A percentile compares a stretch with the other conserved stretches of the same genome.
Evolutionary conservation across 2,113 vertebrate species (phyloP).

Genomic region (Tupaia tana): DNA sequence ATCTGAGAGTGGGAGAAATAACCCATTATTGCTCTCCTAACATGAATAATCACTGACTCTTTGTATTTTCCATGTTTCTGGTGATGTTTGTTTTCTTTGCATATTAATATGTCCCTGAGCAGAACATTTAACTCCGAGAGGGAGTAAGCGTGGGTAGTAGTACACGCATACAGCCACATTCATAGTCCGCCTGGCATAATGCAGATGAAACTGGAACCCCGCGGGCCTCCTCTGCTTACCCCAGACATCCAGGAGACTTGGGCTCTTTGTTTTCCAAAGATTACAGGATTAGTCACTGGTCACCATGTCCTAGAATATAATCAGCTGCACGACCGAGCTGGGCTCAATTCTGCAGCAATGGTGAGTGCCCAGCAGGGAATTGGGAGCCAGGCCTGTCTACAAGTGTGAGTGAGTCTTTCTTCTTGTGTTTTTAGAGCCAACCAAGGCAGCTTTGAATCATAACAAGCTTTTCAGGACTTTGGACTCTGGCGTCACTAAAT

Average conservation of each 20-base stretch:
- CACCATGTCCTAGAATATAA: neutral
- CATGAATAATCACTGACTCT: slow-evolving; percentile 44
- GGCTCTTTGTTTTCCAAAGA: slow-evolving; percentile 54
- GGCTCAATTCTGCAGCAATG: slow-evolving; percentile 62
- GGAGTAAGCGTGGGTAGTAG: neutral
- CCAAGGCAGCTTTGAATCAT: slow-evolving; percentile 67
- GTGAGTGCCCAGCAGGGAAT: slow-evolving; percentile 70
- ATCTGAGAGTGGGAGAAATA: neutral
- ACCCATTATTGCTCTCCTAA: neutral
- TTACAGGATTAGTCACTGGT: slow-evolving; percentile 53
- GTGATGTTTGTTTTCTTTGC: slow-evolving; percentile 71
- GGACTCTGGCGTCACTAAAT: slow-evolving; percentile 61
- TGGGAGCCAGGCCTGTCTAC: slow-evolving; percentile 20
- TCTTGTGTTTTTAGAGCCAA: slow-evolving; percentile 72
- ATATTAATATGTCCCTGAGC: slow-evolving; percentile 55
- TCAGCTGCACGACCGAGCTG: slow-evolving; percentile 1
- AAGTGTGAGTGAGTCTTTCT: slow-evolving; percentile 72
- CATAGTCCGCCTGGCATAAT: neutral
- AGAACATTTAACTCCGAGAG: neutral
- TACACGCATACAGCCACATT: neutral
- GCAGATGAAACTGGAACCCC: slow-evolving; percentile 32
- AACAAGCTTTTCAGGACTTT: slow-evolving; percentile 64
- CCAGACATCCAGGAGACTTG: slow-evolving; percentile 44
- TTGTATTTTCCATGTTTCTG: slow-evolving; percentile 57
- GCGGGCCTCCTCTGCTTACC: neutral